Evolutionary conservation across 2,797 vertebrate species (phyloP), one percentile per base, ranked within the genome.

Genomic region (Pipistrellus pygmaeus): DNA sequence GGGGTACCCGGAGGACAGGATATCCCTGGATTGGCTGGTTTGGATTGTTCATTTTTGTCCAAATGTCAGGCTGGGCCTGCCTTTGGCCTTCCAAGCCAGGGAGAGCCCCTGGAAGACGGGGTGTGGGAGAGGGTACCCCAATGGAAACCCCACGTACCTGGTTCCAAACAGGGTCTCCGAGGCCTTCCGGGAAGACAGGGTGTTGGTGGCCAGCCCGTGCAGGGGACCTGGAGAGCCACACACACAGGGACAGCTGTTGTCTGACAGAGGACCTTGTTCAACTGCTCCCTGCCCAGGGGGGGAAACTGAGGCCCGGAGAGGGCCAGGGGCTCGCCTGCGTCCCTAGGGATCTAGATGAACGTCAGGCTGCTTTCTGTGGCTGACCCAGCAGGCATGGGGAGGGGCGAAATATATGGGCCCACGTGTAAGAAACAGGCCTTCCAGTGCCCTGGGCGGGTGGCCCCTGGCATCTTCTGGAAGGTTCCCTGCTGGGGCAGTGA

Each of bases 161-260:
- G 99, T 98, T 91, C 99, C 98, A 97, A 99, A 99, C 90, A 99
- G 98, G 93, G 98, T 98, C 97, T 99, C 99, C 0, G 99, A 98
- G 51, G 99, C 98, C 97, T 98, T 99, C 96, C 98, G 98, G 27
- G 99, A 99, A 96, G 99, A 98, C 83, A 98, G 98, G 0, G 99
- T 98, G 75, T 99, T 98, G 97, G 99, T 97, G 8, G 99, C 98
- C 2, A 98, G 98, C 97, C 98, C 99, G 96, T 98, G 98, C 68
- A 98, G 98, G 0, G 98, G 97, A 82, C 97, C 99, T 99, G 96
- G 97, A 87, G 64, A 97, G 88, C n/a, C 77, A 88, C 7, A 73
- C 77, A 88, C 7, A 73, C 83, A 64, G 46, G 1, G 62, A 84
- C 25, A 38, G 46, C 2, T 85, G 82, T 80, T 62, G n/a, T 5